A percentile compares a stretch with the other conserved stretches of the same genome.
phyloP scores from a whole-genome alignment of 2,113 vertebrate genomes.

The Trematocara marginatum region DNA sequence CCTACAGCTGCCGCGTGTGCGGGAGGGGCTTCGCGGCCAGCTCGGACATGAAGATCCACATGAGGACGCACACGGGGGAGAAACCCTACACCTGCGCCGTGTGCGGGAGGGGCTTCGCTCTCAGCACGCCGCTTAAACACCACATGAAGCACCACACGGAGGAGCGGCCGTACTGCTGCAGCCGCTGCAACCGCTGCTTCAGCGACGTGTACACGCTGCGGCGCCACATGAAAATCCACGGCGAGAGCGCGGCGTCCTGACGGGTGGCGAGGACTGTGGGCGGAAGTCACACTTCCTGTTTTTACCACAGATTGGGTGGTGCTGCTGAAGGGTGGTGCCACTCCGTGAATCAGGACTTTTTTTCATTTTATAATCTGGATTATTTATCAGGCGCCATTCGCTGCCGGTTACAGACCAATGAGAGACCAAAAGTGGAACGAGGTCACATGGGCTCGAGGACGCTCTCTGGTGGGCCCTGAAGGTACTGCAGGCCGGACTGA shows the following conservation, averaged over 20 bases:
- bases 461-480: background rate
- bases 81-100: background rate
- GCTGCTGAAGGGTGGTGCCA: background rate
- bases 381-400: background rate
- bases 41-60: background rate
- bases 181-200: background rate
- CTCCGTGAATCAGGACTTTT: background rate
- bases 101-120: background rate
- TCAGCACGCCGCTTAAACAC: slow-evolving; percentile 1
- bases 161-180: background rate
- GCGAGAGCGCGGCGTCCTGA: background rate
- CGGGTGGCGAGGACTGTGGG: background rate
- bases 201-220: background rate
- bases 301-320: background rate
- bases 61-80: background rate
- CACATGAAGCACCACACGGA: slow-evolving; percentile 2
- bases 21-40: background rate
- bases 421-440: accelerated
- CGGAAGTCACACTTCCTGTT: background rate
- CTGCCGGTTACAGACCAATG: background rate
- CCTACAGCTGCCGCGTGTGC: background rate
- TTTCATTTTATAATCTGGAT: background rate
- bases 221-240: background rate
- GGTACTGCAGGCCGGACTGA: accelerated
- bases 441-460: background rate